phyloP scores from a whole-genome alignment of 2,797 vertebrate genomes.

The Hippoglossus hippoglossus region DNA sequence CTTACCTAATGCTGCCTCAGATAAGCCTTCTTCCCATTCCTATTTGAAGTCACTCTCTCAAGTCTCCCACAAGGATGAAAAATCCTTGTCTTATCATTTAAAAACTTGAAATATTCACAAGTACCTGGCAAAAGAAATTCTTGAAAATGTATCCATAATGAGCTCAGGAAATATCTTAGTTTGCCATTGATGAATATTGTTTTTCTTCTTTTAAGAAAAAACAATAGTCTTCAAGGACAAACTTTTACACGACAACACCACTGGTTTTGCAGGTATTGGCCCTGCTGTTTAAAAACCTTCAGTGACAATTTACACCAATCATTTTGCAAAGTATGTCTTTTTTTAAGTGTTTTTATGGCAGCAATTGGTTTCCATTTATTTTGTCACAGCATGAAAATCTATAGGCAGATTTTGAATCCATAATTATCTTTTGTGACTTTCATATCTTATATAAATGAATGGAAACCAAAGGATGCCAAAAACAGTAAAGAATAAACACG shows the following conservation, averaged over 20 bases:
- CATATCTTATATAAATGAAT: background rate
- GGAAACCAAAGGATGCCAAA: background rate
- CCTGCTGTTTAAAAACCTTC: background rate
- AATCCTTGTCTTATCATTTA: too few species aligned
- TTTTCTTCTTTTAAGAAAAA: background rate
- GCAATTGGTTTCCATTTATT: background rate
- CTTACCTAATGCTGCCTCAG: conserved; percentile 52
- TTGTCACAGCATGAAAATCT: too few species aligned
- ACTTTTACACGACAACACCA: background rate
- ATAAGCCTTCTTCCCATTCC: conserved; percentile 56
- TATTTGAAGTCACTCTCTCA: background rate
- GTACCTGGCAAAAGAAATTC: too few species aligned
- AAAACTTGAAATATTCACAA: too few species aligned
- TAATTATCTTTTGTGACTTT: background rate
- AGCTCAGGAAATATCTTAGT: background rate
- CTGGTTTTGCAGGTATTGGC: too few species aligned
- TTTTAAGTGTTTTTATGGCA: background rate
- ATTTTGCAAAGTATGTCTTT: background rate
- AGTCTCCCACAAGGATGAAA: background rate
- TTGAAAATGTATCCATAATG: too few species aligned
- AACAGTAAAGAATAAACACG: background rate
- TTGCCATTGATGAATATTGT: background rate
- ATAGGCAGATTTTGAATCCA: background rate
- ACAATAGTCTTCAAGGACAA: background rate
- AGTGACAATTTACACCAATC: background rate